Conservation (phyloP, 2,797 vertebrate genomes). For the Anniella stebbinsi region DNA sequence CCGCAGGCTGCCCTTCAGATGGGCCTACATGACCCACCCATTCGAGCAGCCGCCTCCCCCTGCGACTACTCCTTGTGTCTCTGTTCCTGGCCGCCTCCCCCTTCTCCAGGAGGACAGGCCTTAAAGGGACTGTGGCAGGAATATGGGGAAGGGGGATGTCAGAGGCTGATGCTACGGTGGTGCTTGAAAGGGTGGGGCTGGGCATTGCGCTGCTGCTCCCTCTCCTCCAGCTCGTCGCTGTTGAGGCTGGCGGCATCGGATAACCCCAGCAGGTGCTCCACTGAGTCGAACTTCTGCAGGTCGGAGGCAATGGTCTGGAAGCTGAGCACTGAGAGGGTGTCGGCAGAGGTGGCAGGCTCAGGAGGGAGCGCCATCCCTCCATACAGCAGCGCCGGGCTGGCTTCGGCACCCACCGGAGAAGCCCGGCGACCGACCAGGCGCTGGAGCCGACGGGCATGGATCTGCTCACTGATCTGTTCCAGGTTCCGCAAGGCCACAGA, state of each 20-base stretch:
- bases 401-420: constrained; percentile 86
- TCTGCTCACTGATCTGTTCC: constrained; percentile 95
- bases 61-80: background rate
- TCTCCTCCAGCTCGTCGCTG: constrained; percentile 69
- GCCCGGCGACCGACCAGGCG: constrained; percentile 72
- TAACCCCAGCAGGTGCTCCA: constrained; percentile 86
- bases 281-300: constrained; percentile 91
- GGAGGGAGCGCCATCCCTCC: constrained; percentile 70
- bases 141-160: background rate
- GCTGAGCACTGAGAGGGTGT: constrained; percentile 88
- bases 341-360: constrained; percentile 47
- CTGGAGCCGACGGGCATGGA: constrained; percentile 85
- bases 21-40: background rate
- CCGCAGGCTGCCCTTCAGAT: background rate
- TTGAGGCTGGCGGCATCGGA: constrained; percentile 84
- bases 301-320: constrained; percentile 91
- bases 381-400: constrained; percentile 74
- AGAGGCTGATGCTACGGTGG: constrained; percentile 80
- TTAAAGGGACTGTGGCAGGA: too few species aligned
- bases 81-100: too few species aligned
- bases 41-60: background rate
- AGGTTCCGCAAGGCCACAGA: constrained; percentile 90
- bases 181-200: constrained; percentile 63
- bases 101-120: background rate
- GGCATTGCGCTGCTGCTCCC: constrained; percentile 9